Evolutionary conservation across 2,888 invertebrate species (phyloP).

Genomic region (Tenthredo amoena): DNA sequence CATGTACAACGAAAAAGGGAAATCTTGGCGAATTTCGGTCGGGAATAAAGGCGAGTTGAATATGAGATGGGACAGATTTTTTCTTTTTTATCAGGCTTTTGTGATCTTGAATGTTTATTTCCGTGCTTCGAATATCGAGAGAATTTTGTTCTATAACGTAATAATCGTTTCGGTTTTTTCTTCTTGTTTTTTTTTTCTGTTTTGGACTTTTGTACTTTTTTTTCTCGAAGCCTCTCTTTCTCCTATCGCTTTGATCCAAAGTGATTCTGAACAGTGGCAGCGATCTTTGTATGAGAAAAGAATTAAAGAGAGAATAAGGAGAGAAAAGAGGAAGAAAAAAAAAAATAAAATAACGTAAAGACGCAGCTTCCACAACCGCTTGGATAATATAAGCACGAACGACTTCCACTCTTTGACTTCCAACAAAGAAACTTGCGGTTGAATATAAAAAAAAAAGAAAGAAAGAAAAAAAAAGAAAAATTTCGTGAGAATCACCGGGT

Average conservation of each 20-base stretch:
- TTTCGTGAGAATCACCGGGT: slow-evolving; percentile 9
- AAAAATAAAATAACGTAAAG: slow-evolving; percentile 35
- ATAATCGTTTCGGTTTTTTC: not conserved
- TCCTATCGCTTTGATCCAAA: slow-evolving; percentile 25
- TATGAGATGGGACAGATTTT: too few species aligned
- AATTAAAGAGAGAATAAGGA: slow-evolving; percentile 6
- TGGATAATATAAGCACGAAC: slow-evolving; percentile 25
- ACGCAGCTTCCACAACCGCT: not conserved
- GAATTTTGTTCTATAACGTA: not conserved
- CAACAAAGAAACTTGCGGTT: slow-evolving; percentile 23
- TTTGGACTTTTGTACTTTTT: not conserved
- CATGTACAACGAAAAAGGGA: not conserved
- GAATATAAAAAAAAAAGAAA: not conserved
- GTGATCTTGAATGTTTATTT: not conserved
- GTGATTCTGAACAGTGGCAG: slow-evolving; percentile 4
- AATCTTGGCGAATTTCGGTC: not conserved
- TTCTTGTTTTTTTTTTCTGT: not conserved
- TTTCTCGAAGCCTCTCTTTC: not conserved
- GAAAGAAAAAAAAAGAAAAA: not conserved
- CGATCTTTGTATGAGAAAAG: not conserved
- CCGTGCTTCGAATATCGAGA: not conserved
- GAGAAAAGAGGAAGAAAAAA: not conserved
- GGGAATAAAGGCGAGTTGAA: not conserved
- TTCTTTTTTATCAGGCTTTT: too few species aligned
- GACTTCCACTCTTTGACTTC: not conserved